Evolutionary conservation across 1,140 invertebrate genomes (phyloP).

Genomic region (Homarus americanus): DNA sequence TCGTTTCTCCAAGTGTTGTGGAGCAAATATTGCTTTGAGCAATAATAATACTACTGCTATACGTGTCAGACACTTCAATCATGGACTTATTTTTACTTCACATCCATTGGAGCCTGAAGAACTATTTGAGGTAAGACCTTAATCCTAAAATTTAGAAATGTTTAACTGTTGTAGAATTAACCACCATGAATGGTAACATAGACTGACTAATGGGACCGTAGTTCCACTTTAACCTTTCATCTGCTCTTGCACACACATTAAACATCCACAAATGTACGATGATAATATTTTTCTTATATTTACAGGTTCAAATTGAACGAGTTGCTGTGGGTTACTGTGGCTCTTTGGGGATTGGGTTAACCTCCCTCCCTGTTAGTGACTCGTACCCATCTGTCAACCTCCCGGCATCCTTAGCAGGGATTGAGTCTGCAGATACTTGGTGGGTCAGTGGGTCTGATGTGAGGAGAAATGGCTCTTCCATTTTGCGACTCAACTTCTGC

Average conservation of each 20-base stretch:
- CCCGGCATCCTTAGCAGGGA: slow-evolving; percentile 80
- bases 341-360: slow-evolving; percentile 87
- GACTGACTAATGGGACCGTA: too few relatives aligned
- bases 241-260: too few relatives aligned
- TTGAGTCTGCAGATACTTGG: slow-evolving; percentile 79
- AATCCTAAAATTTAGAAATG: too few relatives aligned
- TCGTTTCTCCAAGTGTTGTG: slow-evolving; percentile 82
- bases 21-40: slow-evolving; percentile 85
- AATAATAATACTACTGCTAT: slow-evolving; percentile 84
- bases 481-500: slow-evolving; percentile 80
- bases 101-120: slow-evolving; percentile 80
- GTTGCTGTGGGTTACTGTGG: slow-evolving; percentile 85
- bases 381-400: slow-evolving; percentile 81
- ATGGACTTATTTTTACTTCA: slow-evolving; percentile 80
- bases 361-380: slow-evolving; percentile 84
- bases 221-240: too few relatives aligned
- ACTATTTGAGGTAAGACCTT: slow-evolving; percentile 79
- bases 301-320: slow-evolving; percentile 85
- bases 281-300: too few relatives aligned
- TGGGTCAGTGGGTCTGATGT: slow-evolving; percentile 82
- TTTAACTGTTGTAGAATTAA: too few relatives aligned
- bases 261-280: too few relatives aligned
- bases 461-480: slow-evolving; percentile 81
- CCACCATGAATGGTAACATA: too few relatives aligned
- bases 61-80: slow-evolving; percentile 82